Conservation (phyloP, 1,140 invertebrate genomes). For the Harpegnathos saltator region DNA sequence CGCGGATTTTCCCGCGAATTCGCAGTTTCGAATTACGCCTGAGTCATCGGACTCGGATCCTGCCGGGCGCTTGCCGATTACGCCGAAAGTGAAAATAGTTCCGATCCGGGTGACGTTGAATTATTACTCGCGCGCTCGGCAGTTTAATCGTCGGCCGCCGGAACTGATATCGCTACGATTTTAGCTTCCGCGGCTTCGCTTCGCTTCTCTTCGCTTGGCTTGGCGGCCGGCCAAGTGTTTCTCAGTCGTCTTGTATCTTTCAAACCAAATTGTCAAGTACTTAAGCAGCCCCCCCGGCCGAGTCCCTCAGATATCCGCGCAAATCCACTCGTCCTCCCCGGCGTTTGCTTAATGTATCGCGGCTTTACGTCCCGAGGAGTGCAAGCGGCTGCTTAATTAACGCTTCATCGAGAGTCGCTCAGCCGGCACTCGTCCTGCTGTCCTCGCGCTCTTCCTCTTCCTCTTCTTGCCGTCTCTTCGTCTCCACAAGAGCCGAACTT, state of each 20-base stretch:
- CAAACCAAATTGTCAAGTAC: not conserved
- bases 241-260: not conserved
- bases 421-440: not conserved
- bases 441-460: not conserved
- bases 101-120: not conserved
- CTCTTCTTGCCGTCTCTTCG: too few species aligned
- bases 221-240: not conserved
- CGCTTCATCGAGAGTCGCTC: not conserved
- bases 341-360: not conserved
- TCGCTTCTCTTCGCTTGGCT: too few species aligned
- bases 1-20: not conserved
- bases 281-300: not conserved
- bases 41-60: not conserved
- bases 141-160: not conserved
- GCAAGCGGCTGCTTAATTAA: not conserved
- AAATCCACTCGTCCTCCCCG: not conserved
- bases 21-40: conserved; percentile 1
- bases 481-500: not conserved
- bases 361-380: not conserved
- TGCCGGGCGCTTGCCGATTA: not conserved
- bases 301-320: not conserved
- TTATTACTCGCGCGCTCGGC: not conserved
- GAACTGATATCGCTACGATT: not conserved
- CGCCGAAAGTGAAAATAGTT: not conserved
- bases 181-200: not conserved